These are phyloP conservation scores for Drosophila equinoxialis DNA, from an alignment of 1,140 invertebrate species.

Conservation along the genomic window DNA sequence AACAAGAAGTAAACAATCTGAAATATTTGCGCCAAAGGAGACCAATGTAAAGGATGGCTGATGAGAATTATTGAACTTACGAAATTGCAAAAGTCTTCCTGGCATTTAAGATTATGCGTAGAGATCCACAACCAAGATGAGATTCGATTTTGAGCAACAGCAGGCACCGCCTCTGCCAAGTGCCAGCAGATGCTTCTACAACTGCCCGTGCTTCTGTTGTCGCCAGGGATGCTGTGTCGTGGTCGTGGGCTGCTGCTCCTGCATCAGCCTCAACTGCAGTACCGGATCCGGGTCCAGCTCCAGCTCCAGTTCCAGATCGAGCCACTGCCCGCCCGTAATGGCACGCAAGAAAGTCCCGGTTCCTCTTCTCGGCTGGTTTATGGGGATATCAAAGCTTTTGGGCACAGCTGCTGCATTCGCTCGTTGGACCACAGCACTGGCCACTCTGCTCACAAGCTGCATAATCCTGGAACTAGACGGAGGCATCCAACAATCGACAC, in stretches of 20 bases:
- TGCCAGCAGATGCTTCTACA: slow-evolving; percentile 54
- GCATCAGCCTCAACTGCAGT: slow-evolving; percentile 37
- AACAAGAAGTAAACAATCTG: not conserved
- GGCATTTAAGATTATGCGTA: slow-evolving; percentile 6
- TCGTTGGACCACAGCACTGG: slow-evolving; percentile 41
- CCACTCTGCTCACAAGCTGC: slow-evolving; percentile 46
- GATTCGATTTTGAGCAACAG: slow-evolving; percentile 39
- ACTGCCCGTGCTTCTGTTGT: slow-evolving; percentile 65
- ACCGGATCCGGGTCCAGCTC: slow-evolving; percentile 29
- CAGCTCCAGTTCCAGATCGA: slow-evolving; percentile 6
- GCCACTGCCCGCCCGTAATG: slow-evolving; percentile 17
- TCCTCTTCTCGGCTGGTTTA: not conserved
- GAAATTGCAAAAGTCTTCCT: not conserved
- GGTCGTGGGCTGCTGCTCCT: slow-evolving; percentile 48
- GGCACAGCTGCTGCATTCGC: slow-evolving; percentile 31
- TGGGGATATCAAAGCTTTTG: slow-evolving; percentile 31
- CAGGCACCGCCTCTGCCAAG: slow-evolving; percentile 11
- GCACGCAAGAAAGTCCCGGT: slow-evolving; percentile 17
- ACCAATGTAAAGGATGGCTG: not conserved
- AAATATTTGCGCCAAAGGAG: too few species aligned
- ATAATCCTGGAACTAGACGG: slow-evolving; percentile 34
- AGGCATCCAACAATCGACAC: slow-evolving; percentile 4
- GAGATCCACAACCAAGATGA: slow-evolving; percentile 25
- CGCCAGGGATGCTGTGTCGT: slow-evolving; percentile 65
- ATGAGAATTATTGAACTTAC: not conserved